Conservation (phyloP, 2,113 vertebrate genomes). For the Vidua macroura region DNA sequence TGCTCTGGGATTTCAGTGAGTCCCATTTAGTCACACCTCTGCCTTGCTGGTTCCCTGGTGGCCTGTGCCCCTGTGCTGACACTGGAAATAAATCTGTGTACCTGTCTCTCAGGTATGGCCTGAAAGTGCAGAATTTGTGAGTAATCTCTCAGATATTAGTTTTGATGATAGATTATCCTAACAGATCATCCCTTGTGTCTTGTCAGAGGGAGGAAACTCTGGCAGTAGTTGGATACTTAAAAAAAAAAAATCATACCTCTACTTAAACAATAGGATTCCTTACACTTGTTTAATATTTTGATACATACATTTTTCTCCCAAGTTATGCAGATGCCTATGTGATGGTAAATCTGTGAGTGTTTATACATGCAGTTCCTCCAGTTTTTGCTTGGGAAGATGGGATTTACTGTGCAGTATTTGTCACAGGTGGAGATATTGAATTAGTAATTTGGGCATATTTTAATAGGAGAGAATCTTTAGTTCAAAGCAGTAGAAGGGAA, state of each 20-base stretch:
- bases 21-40: rapidly evolving
- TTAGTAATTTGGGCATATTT: not conserved
- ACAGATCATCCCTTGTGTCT: not conserved
- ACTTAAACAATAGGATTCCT: not conserved
- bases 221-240: not conserved
- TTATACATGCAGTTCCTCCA: not conserved
- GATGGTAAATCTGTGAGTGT: not conserved
- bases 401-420: not conserved
- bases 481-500: not conserved
- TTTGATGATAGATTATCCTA: not conserved
- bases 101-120: not conserved
- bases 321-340: not conserved
- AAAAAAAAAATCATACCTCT: not conserved
- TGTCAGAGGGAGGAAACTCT: not conserved
- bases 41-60: not conserved
- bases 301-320: not conserved
- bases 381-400: not conserved
- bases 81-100: not conserved
- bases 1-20: not conserved
- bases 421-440: not conserved
- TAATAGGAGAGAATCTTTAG: not conserved
- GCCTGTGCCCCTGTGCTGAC: not conserved
- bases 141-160: not conserved
- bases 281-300: not conserved
- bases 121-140: not conserved